Conservation (phyloP, 1,140 invertebrate genomes). For the Tribolium castaneum region DNA sequence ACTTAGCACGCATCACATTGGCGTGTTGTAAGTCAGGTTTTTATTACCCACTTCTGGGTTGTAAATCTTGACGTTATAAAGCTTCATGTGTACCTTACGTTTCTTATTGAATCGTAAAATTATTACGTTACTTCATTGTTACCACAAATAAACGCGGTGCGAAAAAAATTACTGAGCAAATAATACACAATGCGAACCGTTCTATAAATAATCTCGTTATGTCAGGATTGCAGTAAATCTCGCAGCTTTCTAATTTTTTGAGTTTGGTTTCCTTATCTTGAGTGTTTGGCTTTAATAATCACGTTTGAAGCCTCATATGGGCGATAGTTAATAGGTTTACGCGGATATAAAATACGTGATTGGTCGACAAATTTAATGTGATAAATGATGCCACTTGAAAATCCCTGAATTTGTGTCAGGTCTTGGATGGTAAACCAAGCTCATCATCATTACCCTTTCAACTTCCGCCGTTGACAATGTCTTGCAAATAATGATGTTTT, state of each 20-base stretch:
- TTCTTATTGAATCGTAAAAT: conserved; percentile 11
- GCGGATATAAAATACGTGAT: background rate
- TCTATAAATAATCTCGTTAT: conserved; percentile 1
- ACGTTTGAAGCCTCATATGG: background rate
- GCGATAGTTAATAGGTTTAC: background rate
- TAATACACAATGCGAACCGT: background rate
- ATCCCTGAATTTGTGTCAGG: background rate
- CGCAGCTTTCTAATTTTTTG: background rate
- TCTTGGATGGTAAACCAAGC: conserved; percentile 8
- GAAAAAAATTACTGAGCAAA: background rate
- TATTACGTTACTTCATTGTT: conserved; percentile 13
- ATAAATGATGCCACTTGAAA: background rate
- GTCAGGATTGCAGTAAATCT: conserved; percentile 4
- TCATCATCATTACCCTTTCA: conserved; percentile 7
- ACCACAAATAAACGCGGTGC: background rate
- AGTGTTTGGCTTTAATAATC: background rate
- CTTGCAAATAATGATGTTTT: conserved; percentile 21
- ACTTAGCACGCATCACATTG: conserved; percentile 8
- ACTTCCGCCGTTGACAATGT: background rate
- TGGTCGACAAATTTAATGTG: background rate
- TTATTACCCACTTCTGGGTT: conserved; percentile 16
- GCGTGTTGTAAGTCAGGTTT: conserved; percentile 2
- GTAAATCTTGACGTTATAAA: conserved; percentile 5
- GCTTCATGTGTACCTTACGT: background rate
- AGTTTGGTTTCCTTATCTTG: background rate